Evolutionary conservation across 2,797 vertebrate genomes (phyloP).

Genomic region (Nannoperca australis): DNA sequence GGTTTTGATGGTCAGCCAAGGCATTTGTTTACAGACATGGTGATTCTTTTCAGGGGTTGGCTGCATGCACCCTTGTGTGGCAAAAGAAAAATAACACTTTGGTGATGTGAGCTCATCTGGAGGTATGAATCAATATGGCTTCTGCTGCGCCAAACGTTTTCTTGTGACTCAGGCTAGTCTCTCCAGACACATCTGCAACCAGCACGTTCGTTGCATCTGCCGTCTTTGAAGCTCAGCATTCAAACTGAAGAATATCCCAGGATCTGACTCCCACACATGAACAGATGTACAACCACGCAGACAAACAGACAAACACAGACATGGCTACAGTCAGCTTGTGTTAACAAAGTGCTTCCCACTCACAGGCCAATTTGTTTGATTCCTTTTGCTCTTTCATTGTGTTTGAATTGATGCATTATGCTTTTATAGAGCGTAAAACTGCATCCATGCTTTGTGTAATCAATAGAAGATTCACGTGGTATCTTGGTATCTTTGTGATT

Average conservation of each 20-base stretch:
- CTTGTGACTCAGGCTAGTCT: slow-evolving; percentile 79
- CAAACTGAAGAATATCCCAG: slow-evolving; percentile 72
- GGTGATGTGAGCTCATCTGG: slow-evolving; percentile 72
- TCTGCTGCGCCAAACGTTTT: slow-evolving; percentile 63
- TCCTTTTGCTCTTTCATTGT: slow-evolving; percentile 65
- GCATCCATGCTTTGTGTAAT: slow-evolving; percentile 60
- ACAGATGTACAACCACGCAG: slow-evolving; percentile 64
- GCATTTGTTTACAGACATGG: slow-evolving; percentile 78
- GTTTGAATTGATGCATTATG: slow-evolving; percentile 67
- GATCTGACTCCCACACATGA: slow-evolving; percentile 80
- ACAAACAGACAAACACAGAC: slow-evolving; percentile 66
- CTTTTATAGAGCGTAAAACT: slow-evolving; percentile 46
- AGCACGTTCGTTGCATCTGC: slow-evolving; percentile 62
- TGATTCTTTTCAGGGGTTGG: slow-evolving; percentile 75
- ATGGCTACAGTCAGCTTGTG: slow-evolving; percentile 55
- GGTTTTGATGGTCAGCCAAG: slow-evolving; percentile 86
- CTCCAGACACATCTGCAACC: slow-evolving; percentile 75
- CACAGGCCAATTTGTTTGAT: slow-evolving; percentile 78
- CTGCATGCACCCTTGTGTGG: slow-evolving; percentile 71
- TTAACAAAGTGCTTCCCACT: slow-evolving; percentile 78
- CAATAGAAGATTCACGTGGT: slow-evolving; percentile 54
- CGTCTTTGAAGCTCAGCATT: slow-evolving; percentile 78
- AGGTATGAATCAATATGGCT: slow-evolving; percentile 78
- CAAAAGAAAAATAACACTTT: slow-evolving; percentile 73
- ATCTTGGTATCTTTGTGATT: slow-evolving; percentile 34